These are phyloP conservation scores for Eupithecia inturbata DNA, from an alignment of 2,888 invertebrate genomes.

Conservation along the genomic window DNA sequence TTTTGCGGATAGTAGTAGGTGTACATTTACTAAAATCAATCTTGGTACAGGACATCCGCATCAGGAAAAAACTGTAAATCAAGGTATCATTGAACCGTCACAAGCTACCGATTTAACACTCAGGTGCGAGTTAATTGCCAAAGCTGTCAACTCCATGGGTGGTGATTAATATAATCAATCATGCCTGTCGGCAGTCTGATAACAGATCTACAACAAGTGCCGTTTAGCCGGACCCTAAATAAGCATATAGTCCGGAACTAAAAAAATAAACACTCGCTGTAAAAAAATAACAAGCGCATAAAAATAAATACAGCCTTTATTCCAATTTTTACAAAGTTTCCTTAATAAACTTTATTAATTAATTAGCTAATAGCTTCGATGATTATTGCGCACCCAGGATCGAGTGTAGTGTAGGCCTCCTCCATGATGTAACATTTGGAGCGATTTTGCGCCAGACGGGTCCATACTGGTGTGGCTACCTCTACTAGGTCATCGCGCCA, in stretches of 20 bases:
- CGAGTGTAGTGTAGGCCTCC: too few relatives aligned
- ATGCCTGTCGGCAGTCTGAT: conserved; percentile 44
- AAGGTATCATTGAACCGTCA: conserved; percentile 28
- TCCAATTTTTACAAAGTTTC: too few relatives aligned
- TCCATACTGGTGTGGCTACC: too few relatives aligned
- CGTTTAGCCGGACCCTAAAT: conserved; percentile 39
- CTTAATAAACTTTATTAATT: too few relatives aligned
- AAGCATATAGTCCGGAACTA: conserved; percentile 10
- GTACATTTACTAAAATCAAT: neutral
- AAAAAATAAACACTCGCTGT: too few relatives aligned
- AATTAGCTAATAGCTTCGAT: too few relatives aligned
- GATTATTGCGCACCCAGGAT: too few relatives aligned
- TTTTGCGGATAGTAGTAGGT: too few relatives aligned
- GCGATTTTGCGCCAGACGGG: too few relatives aligned
- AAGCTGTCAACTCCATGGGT: conserved; percentile 42
- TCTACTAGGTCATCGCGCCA: too few relatives aligned
- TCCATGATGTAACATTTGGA: too few relatives aligned
- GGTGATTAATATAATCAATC: conserved; percentile 47
- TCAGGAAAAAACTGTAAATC: conserved; percentile 7
- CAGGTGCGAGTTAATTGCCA: conserved; percentile 42
- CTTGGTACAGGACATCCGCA: conserved; percentile 17
- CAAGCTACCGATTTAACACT: conserved; percentile 35
- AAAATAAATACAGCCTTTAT: too few relatives aligned
- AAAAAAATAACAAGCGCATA: neutral
- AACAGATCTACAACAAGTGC: conserved; percentile 44